Conservation (phyloP, 2,888 invertebrate genomes). For the Drosophila mercatorum region DNA sequence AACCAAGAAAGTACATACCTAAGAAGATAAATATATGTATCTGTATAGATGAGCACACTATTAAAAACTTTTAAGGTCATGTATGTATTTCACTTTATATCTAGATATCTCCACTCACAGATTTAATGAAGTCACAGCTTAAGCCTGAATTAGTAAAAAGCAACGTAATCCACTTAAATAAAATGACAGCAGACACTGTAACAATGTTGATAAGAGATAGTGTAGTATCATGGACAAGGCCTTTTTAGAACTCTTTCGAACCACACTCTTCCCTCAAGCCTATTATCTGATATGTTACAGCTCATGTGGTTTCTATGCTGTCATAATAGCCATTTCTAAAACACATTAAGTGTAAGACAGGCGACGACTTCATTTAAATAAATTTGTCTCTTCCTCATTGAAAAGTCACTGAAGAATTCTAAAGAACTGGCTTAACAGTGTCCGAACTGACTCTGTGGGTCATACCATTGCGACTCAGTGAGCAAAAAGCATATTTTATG, state of each 20-base stretch:
- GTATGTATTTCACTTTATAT: no score
- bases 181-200: conserved; percentile 35
- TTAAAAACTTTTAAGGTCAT: no score
- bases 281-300: conserved; percentile 56
- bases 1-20: no score
- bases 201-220: conserved; percentile 34
- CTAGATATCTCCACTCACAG: no score
- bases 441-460: conserved; percentile 3
- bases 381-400: conserved; percentile 70
- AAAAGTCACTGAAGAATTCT: conserved; percentile 39
- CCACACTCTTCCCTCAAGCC: no score
- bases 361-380: conserved; percentile 73
- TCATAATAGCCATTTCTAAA: conserved; percentile 78
- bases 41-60: no score
- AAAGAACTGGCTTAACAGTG: conserved; percentile 35
- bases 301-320: conserved; percentile 62
- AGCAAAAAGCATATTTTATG: conserved; percentile 70
- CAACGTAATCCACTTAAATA: conserved; percentile 70
- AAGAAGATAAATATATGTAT: no score
- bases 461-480: conserved; percentile 5
- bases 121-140: no score
- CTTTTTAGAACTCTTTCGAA: no score
- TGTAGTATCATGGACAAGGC: background rate
- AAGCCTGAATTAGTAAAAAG: no score
- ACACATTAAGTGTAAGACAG: conserved; percentile 62